Conservation (phyloP, 1,140 invertebrate genomes). For the Formica selysi region DNA sequence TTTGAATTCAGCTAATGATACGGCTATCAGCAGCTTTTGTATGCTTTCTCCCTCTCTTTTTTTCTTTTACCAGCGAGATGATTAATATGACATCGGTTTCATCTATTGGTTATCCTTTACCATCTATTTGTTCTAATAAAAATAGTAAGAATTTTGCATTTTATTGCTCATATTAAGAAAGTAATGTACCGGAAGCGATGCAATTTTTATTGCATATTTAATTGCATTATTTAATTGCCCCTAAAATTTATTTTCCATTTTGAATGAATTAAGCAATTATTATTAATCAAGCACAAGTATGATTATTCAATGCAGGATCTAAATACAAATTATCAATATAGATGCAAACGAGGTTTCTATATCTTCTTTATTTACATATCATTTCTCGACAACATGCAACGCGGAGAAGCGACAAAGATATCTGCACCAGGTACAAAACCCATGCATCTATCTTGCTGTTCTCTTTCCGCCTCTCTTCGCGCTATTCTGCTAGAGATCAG, state of each 20-base stretch:
- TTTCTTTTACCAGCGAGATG: background rate
- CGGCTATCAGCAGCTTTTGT: slow-evolving; percentile 13
- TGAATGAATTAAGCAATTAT: slow-evolving; percentile 16
- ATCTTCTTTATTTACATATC: slow-evolving; percentile 59
- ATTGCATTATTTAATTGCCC: background rate
- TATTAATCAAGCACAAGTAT: background rate
- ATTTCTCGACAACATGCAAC: slow-evolving; percentile 41
- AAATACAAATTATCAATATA: slow-evolving; percentile 42
- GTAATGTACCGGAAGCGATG: background rate
- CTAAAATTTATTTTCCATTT: background rate
- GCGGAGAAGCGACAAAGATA: slow-evolving; percentile 14
- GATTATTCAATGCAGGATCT: slow-evolving; percentile 19
- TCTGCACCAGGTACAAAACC: slow-evolving; percentile 31
- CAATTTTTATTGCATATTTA: too few species aligned
- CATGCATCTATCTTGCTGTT: background rate
- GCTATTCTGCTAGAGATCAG: slow-evolving; percentile 32
- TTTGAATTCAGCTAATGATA: slow-evolving; percentile 45
- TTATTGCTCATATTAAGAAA: background rate
- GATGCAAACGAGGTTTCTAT: slow-evolving; percentile 43
- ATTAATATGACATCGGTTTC: slow-evolving; percentile 20
- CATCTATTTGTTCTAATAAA: background rate
- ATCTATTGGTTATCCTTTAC: background rate
- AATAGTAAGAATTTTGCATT: background rate
- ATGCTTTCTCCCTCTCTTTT: background rate
- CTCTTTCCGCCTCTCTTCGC: slow-evolving; percentile 36